Base-by-base conservation (phyloP, 2,888 invertebrate species). In the Cataglyphis cursor region DNA sequence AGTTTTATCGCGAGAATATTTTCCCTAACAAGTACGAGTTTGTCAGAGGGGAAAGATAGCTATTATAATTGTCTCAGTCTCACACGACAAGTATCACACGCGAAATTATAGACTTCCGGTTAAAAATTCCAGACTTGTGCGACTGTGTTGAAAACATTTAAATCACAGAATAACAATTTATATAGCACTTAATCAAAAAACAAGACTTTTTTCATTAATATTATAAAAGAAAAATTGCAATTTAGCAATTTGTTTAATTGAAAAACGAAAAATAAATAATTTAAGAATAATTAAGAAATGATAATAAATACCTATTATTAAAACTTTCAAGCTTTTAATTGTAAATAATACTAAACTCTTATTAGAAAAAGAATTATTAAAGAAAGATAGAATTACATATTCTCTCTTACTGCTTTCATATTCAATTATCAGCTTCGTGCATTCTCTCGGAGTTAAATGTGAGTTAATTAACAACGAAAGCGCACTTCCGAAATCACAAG, bases 1-100 rank as follows among this genome's bases (percentile, higher is more conserved):
- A 35, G 70, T 59, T 80, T 80, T 80, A 80, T 80, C 78, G 44
- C 78, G 44, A 12, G 48, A 59, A 70, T 59, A 80, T 80, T 70
- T 70, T 70, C 31, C 21, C 44, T 70, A 24, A 80, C 78, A 24
- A 35, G 59, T 48, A 74, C 38, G 54, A 54, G 54, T 48, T 78
- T 44, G 66, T 61, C 59, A 38, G 66, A 68, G 44, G 78, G 78
- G 59, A 76, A 24, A 28, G 31, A 10, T 66, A 35, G 78, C 59
- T 80, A n/a, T n/a, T n/a, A n/a, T n/a, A 80, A 70, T 61, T 70
- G 70, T 51, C 51, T 12, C 12, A 76, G 54, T 35, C 51, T 76
- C 66, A 21, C 64, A 18, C 18, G 51, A 65, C 57, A 68, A 41
- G 41, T 75, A 44, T 70, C 70, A 31, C 57, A 57, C 44, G 31